These are phyloP conservation scores for Actinopyga echinites DNA, from an alignment of 53 echinoderm and acorn worm genomes.

Conservation along the genomic window DNA sequence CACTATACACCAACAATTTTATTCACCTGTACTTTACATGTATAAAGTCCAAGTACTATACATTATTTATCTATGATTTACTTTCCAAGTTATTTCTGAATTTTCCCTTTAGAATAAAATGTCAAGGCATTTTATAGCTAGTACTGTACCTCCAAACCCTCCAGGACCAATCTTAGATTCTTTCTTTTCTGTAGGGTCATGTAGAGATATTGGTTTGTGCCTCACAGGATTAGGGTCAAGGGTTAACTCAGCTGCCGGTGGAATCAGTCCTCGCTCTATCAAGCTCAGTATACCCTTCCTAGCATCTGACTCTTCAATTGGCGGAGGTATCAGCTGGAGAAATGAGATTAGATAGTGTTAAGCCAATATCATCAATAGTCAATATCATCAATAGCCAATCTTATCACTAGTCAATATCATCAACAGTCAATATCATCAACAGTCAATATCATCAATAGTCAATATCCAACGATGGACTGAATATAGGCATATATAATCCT, in stretches of 20 bases:
- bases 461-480: no score
- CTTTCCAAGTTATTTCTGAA: not conserved
- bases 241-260: conserved; percentile 96
- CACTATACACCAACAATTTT: no score
- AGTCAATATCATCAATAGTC: no score
- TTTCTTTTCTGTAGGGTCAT: conserved; percentile 77
- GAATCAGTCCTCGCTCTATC: conserved; percentile 91
- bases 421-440: no score
- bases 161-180: conserved; percentile 62
- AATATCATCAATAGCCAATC: no score
- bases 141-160: conserved; percentile 77
- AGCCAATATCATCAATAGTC: no score
- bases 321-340: conserved; percentile 75
- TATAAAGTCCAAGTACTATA: not conserved
- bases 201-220: conserved; percentile 69
- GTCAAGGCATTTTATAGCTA: not conserved
- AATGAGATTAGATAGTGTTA: no score
- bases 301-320: conserved; percentile 85
- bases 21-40: no score
- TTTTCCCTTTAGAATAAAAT: not conserved
- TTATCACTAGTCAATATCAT: no score
- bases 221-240: conserved; percentile 92
- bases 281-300: conserved; percentile 89
- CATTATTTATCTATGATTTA: not conserved
- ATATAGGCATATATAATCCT: no score